Evolutionary conservation across 2,888 invertebrate genomes (phyloP).

Genomic region (Sphecodes monilicornis): DNA sequence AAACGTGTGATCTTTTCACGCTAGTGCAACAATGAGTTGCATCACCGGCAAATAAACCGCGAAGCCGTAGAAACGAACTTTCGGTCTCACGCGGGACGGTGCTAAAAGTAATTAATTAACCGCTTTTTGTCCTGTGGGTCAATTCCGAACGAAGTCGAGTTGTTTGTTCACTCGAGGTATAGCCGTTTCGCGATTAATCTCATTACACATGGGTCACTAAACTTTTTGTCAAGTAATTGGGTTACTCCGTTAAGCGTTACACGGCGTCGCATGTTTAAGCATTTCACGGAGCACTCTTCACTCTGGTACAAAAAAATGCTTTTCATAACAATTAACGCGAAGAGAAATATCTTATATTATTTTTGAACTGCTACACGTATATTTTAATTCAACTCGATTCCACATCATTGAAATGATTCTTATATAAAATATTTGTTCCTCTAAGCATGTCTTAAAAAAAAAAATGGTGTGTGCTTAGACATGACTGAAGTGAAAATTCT

Average conservation of each 20-base stretch:
- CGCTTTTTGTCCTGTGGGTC: conserved; percentile 60
- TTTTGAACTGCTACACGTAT: not conserved
- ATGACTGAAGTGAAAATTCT: no score
- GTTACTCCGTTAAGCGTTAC: conserved; percentile 37
- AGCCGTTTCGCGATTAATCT: conserved; percentile 63
- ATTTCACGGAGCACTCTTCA: conserved; percentile 1
- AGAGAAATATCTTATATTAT: not conserved
- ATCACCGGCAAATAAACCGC: conserved; percentile 44
- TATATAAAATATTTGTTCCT: not conserved
- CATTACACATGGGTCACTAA: conserved; percentile 58
- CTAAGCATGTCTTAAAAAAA: not conserved
- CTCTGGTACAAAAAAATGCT: conserved; percentile 1
- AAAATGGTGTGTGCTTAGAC: no score
- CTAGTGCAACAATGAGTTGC: conserved; percentile 25
- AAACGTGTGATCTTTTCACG: not conserved
- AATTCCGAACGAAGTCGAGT: conserved; percentile 50
- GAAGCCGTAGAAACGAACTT: conserved; percentile 39
- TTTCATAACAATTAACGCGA: not conserved
- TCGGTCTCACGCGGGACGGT: conserved; percentile 13
- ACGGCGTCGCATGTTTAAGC: conserved; percentile 33
- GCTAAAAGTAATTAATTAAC: conserved; percentile 70
- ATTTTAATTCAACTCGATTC: not conserved
- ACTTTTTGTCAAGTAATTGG: conserved; percentile 52
- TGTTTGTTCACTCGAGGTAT: conserved; percentile 53
- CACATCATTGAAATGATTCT: not conserved